Percentiles rank a stretch among this genome's conserved stretches.
phyloP scores from a whole-genome alignment of 2,797 vertebrate genomes.

The Brachyalestes nurse region DNA sequence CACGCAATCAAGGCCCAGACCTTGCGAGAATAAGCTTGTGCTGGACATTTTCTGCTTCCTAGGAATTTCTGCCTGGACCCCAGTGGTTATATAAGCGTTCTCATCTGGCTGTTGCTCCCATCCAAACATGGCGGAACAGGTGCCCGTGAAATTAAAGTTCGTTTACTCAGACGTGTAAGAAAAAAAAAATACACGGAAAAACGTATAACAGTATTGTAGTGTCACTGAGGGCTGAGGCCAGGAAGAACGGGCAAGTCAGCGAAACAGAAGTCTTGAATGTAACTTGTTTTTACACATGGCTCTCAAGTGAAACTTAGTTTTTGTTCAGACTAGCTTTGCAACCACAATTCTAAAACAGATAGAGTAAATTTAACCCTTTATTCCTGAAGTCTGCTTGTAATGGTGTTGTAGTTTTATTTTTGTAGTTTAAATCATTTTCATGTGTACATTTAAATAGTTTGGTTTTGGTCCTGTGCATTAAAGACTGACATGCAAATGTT shows the following conservation, averaged over 20 bases:
- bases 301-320: not conserved
- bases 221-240: slow-evolving; percentile 69
- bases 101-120: slow-evolving; percentile 64
- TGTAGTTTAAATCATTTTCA: no score
- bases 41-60: slow-evolving; percentile 46
- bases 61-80: slow-evolving; percentile 52
- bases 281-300: slow-evolving; percentile 27
- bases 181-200: slow-evolving; percentile 56
- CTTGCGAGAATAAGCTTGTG: slow-evolving; percentile 46
- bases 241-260: slow-evolving; percentile 37
- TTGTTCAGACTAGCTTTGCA: not conserved
- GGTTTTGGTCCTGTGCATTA: no score
- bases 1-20: slow-evolving; percentile 51
- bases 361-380: not conserved
- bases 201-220: slow-evolving; percentile 44
- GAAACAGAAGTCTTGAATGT: slow-evolving; percentile 23
- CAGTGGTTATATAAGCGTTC: slow-evolving; percentile 64
- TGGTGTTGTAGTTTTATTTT: no score
- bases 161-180: slow-evolving; percentile 58
- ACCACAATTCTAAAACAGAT: not conserved
- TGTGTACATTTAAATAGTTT: no score
- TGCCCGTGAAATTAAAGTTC: slow-evolving; percentile 77
- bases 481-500: no score
- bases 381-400: no score
- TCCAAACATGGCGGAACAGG: slow-evolving; percentile 70